Base-by-base conservation (phyloP, 1,140 invertebrate species). In the Prorops nasuta region DNA sequence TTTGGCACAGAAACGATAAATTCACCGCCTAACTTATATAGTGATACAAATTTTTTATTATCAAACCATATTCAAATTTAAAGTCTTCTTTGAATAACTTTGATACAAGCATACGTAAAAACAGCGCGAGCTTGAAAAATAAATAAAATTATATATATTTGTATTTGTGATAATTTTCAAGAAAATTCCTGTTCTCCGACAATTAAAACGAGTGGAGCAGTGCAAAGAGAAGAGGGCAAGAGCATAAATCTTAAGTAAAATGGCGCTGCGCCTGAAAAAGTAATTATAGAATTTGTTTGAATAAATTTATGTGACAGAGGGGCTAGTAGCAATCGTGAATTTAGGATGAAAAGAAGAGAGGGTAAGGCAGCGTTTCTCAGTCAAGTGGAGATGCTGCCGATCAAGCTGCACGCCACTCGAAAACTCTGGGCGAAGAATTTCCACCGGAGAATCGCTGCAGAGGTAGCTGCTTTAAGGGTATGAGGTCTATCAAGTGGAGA, bases 231-330 rank as follows among this genome's bases (percentile, higher is more conserved):
- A 21, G 32, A 49, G 34, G 15, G 44, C 49, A 37, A 42, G 34
- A 17, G 36, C 17, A 61, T 67, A 71, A 68, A 67, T 68, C 57
- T 62, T 43, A 19, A 18, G 17, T 45, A 36, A 28, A 45, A 39
- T 44, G 54, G 48, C 55, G 45, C 40, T 34, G 41, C 35, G 36
- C 28, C 32, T 42, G 61, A 61, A 67, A 69, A 74, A 71, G 70
- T 74, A 74, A 72, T 72, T 72, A 72, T 69, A 69, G 67, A 71
- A 74, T 72, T 72, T 72, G 66, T 71, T 72, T 61, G 70, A 74
- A 72, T 69, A 72, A 71, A 72, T 72, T 72, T 71, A 68, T 66
- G 65, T 36, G 53, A 28, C 24, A 10, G 24, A 10, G 10, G 24
- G 10, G 10, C 42, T 28, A 43, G 44, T 40, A 44, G 58, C 54